Base-by-base conservation (phyloP, 92 coral and sea anemone species). In the Nematostella vectensis region DNA sequence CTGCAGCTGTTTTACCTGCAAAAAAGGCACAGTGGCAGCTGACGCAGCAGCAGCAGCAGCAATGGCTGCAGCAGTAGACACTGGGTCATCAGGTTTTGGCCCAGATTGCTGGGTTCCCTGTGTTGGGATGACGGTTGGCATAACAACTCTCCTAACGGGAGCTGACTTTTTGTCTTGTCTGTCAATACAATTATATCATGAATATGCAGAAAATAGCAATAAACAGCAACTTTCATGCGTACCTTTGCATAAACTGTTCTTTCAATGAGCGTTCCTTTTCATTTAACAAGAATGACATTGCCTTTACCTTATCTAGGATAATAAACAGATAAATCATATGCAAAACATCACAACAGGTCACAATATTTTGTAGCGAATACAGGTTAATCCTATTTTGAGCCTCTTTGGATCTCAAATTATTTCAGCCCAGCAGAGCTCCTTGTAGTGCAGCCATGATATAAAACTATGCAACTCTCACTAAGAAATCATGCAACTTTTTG, bases 11-110 rank as follows among this genome's bases (percentile, higher is more conserved):
- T n/a, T 22, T 57, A 89, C 97, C 83, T 89, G 95, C 58, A 89
- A 68, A 56, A 77, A 82, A 39, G 97, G 86, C 49, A 78, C 91
- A 13, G 86, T 89, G 9, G 83, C 88, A 24, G 87, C 80, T n/a
- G 95, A 74, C 3, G 87, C 93, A 0, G 93, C 96, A 22, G 93
- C 96, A 22, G 87, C 83, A 29, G 82, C 87, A 22, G 93, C 96
- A 78, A 78, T 83, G 15, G 89, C 87, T 1, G 93, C 86, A 25
- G 95, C 80, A 25, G 76, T 80, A 18, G 42, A 83, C 49, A 81
- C 79, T 44, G 70, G 78, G 55, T 72, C 82, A 4, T 70, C 76
- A n/a, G 30, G 1, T 2, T 29, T 40, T 29, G 33, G 59, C 55
- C 24, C 15, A 25, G 57, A 30, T 58, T 27, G 17, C 47, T 79